A percentile compares a stretch with the other conserved stretches of the same genome.
phyloP scores from a whole-genome alignment of 2,113 vertebrate genomes.

The Isichthys henryi region DNA sequence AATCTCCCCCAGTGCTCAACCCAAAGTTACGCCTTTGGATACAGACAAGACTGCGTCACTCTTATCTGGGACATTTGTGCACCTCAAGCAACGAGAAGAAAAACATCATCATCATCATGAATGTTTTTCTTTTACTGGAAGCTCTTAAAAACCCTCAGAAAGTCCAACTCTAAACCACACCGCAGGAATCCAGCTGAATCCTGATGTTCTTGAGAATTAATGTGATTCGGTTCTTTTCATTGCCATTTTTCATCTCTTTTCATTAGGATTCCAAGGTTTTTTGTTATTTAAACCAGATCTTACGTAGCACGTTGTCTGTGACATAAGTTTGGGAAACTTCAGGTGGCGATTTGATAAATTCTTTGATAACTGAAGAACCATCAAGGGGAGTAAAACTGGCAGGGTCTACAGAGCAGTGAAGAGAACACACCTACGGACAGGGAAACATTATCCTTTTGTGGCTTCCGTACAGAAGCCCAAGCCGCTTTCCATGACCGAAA shows the following conservation, averaged over 20 bases:
- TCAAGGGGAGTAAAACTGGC: neutral
- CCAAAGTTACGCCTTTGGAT: neutral
- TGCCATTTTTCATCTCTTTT: neutral
- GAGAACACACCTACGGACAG: neutral
- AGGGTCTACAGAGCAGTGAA: neutral
- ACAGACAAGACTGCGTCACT: neutral
- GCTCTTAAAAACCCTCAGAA: neutral
- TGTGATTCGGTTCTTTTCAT: neutral
- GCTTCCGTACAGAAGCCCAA: neutral
- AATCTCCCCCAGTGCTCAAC: too few relatives aligned
- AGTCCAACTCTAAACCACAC: neutral
- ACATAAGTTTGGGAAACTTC: neutral
- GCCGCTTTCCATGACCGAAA: neutral
- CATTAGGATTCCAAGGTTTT: neutral
- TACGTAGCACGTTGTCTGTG: neutral
- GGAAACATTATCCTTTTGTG: neutral
- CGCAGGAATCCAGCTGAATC: neutral
- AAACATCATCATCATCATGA: neutral
- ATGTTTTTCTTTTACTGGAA: neutral
- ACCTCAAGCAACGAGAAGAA: neutral
- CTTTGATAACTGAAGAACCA: neutral
- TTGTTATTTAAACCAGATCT: neutral
- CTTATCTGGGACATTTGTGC: neutral
- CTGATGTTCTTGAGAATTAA: neutral
- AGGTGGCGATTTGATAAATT: neutral